Evolutionary conservation across 1,140 invertebrate genomes (phyloP).

Genomic region (Drosophila tropicalis): DNA sequence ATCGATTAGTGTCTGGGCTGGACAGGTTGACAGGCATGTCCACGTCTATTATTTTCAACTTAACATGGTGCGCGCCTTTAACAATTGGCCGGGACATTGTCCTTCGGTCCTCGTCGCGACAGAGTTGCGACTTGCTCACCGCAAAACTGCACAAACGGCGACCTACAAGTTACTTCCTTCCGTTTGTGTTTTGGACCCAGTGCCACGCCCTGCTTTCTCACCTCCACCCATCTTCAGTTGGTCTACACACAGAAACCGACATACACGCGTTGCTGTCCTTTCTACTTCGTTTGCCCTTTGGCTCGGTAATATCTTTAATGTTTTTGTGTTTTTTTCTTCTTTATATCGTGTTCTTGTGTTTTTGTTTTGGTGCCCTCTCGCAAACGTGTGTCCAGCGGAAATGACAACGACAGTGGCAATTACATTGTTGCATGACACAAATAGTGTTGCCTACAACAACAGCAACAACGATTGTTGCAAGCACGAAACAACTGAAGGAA

Average conservation of each 20-base stretch:
- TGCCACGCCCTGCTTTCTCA: slow-evolving; percentile 33
- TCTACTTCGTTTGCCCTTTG: slow-evolving; percentile 21
- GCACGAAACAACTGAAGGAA: slow-evolving; percentile 21
- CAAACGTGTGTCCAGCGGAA: slow-evolving; percentile 80
- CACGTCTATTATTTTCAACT: slow-evolving; percentile 80
- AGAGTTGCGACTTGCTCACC: slow-evolving; percentile 60
- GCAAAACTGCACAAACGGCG: slow-evolving; percentile 76
- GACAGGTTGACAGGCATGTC: slow-evolving; percentile 75
- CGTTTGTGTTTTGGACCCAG: slow-evolving; percentile 33
- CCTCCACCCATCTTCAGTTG: not conserved
- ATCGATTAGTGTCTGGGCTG: slow-evolving; percentile 73
- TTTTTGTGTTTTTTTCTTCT: slow-evolving; percentile 27
- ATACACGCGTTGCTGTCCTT: not conserved
- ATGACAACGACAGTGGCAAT: slow-evolving; percentile 83
- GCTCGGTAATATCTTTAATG: slow-evolving; percentile 72
- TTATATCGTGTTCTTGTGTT: slow-evolving; percentile 12
- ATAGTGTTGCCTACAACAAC: slow-evolving; percentile 70
- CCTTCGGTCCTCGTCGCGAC: slow-evolving; percentile 7
- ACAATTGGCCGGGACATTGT: slow-evolving; percentile 69
- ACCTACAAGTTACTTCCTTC: slow-evolving; percentile 79
- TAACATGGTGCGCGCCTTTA: slow-evolving; percentile 61
- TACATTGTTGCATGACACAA: slow-evolving; percentile 83
- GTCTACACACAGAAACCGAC: not conserved
- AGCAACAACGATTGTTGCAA: slow-evolving; percentile 27
- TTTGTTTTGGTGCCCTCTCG: slow-evolving; percentile 23